A percentile compares a stretch with the other conserved stretches of the same genome.
Conservation (phyloP, 35 echinoderm and acorn worm genomes). For the Eucidaris tribuloides region DNA sequence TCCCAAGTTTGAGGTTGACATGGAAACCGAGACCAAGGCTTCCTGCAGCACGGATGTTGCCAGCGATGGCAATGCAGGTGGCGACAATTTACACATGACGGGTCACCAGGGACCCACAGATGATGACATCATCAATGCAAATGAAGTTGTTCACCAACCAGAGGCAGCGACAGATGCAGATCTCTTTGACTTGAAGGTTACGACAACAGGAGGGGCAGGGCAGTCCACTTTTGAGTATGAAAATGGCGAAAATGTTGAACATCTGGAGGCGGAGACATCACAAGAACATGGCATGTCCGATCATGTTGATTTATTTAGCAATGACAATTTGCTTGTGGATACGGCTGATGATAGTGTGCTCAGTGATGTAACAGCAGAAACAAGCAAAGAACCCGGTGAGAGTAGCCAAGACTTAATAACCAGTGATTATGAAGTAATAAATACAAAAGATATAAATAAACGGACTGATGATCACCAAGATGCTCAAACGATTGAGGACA, state of each 20-base stretch:
- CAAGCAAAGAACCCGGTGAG: too few species aligned
- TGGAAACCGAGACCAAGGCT: not conserved
- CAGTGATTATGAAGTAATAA: slow-evolving; percentile 1
- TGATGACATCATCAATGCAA: not conserved
- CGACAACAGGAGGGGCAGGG: not conserved
- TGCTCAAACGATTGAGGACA: not conserved
- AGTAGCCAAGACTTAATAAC: not conserved
- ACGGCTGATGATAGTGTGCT: not conserved
- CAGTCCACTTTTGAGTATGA: not conserved
- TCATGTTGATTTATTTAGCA: not conserved
- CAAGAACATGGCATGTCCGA: not conserved
- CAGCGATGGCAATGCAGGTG: not conserved
- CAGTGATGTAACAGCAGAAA: not conserved
- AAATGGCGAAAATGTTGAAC: not conserved
- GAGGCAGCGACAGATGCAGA: not conserved
- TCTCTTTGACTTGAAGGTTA: slow-evolving; percentile 1
- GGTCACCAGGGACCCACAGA: too few species aligned
- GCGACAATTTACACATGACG: too few species aligned
- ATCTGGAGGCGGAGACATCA: not conserved
- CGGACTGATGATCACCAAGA: not conserved
- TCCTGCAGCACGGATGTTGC: not conserved
- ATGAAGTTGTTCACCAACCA: not conserved
- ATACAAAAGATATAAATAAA: not conserved
- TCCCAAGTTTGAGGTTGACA: slow-evolving; percentile 30
- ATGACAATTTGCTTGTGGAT: not conserved